Percentiles rank a stretch among this genome's conserved stretches.
Evolutionary conservation across 2,113 vertebrate species (phyloP).

Genomic region (Ptyas mucosa): DNA sequence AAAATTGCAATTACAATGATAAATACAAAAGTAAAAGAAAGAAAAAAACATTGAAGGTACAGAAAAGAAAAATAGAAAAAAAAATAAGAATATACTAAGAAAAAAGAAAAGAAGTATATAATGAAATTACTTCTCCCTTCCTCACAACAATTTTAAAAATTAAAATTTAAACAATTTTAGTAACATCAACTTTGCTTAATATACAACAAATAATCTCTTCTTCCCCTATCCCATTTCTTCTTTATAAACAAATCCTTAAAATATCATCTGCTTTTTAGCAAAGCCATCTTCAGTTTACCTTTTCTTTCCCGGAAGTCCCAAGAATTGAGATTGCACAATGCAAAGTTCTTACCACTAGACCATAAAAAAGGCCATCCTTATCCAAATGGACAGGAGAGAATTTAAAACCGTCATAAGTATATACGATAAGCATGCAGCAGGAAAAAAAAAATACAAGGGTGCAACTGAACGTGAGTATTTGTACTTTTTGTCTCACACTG

Average conservation of each 20-base stretch:
- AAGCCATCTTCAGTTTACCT: neutral
- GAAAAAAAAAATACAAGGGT: neutral
- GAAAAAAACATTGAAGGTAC: neutral
- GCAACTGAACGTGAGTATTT: neutral
- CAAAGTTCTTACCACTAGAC: neutral
- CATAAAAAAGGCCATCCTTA: neutral
- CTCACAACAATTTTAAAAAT: neutral
- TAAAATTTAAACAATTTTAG: neutral
- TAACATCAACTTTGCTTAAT: neutral
- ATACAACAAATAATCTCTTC: neutral
- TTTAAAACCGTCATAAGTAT: neutral
- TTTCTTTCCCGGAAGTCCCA: neutral
- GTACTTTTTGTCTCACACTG: neutral
- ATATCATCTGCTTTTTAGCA: neutral
- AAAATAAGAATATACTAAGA: neutral
- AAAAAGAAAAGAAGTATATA: neutral
- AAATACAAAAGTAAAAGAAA: neutral
- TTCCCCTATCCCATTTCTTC: neutral
- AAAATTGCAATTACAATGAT: neutral
- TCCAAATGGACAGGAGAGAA: neutral
- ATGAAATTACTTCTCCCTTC: neutral
- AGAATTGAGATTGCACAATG: neutral
- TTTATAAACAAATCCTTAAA: neutral
- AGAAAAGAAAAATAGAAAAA: neutral
- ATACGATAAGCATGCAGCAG: neutral